Evolutionary conservation across 2,113 vertebrate species (phyloP).

Genomic region (Misgurnus mizolepis): DNA sequence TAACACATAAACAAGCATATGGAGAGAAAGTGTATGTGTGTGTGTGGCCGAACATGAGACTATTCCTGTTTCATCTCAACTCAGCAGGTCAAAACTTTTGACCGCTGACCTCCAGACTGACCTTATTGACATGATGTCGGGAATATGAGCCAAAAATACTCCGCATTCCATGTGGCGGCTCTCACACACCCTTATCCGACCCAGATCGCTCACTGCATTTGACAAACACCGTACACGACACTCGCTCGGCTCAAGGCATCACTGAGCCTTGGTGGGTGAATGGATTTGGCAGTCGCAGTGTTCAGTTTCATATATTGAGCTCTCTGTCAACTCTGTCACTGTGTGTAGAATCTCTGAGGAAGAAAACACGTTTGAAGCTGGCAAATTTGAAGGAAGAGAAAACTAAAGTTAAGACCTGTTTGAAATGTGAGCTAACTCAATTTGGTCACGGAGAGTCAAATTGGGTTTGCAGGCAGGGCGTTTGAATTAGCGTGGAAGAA

Average conservation of each 20-base stretch:
- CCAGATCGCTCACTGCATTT: constrained; percentile 33
- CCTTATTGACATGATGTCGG: constrained; percentile 47
- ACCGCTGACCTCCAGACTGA: constrained; percentile 29
- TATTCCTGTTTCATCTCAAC: constrained; percentile 31
- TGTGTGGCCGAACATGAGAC: constrained; percentile 8
- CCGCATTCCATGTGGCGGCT: constrained; percentile 44
- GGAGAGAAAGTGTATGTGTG: neutral
- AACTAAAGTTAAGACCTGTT: constrained; percentile 44
- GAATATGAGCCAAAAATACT: constrained; percentile 49
- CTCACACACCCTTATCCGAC: constrained; percentile 27
- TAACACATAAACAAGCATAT: neutral
- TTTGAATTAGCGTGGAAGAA: constrained; percentile 27
- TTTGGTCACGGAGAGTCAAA: constrained; percentile 45
- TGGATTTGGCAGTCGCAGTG: constrained; percentile 18
- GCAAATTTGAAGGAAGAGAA: constrained; percentile 26
- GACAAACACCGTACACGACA: constrained; percentile 26
- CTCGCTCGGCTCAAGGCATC: constrained; percentile 2
- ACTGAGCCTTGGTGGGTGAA: constrained; percentile 2
- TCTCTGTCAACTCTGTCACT: neutral
- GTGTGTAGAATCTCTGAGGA: neutral
- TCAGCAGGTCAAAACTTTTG: constrained; percentile 41
- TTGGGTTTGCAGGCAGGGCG: constrained; percentile 47
- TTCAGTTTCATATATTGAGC: constrained; percentile 17
- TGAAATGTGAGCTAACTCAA: constrained; percentile 43
- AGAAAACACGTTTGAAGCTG: constrained; percentile 13